Conservation (phyloP, 2,113 vertebrate genomes). For the Equus przewalskii region DNA sequence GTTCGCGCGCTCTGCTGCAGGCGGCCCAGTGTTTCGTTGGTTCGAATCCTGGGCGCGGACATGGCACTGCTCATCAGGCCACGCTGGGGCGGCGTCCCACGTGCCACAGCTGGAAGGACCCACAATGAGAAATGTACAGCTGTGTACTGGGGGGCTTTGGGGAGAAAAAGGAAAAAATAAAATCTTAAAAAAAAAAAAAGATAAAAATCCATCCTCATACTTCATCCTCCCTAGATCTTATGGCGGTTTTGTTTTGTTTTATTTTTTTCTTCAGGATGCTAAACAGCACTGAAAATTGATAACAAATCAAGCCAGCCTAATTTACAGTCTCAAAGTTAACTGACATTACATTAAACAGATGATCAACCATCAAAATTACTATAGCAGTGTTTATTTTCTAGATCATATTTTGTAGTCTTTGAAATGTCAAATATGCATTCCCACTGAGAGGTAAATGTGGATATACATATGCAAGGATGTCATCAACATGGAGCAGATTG, state of each 20-base stretch:
- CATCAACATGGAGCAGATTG: constrained; percentile 66
- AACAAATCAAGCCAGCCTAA: constrained; percentile 85
- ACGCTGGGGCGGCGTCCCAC: no score
- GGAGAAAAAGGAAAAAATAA: no score
- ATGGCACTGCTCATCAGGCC: no score
- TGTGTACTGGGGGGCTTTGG: no score
- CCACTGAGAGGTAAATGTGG: constrained; percentile 77
- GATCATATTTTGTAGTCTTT: constrained; percentile 86
- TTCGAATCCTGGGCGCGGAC: no score
- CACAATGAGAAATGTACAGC: no score
- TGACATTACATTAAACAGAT: constrained; percentile 85
- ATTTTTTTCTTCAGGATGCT: constrained; percentile 79
- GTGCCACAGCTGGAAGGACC: no score
- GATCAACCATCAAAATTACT: constrained; percentile 88
- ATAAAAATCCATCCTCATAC: constrained; percentile 80
- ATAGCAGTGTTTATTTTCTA: constrained; percentile 85
- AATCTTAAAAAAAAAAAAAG: constrained; percentile 86
- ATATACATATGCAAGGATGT: constrained; percentile 79
- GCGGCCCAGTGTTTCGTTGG: no score
- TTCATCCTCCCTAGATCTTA: constrained; percentile 73
- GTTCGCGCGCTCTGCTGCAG: no score
- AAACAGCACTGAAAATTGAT: constrained; percentile 85
- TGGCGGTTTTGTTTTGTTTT: constrained; percentile 38
- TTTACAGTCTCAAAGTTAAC: constrained; percentile 85
- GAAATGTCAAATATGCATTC: constrained; percentile 87